Evolutionary conservation across 2,888 invertebrate genomes (phyloP), one percentile per base, ranked within the genome.

Genomic region (Gandaritis pyraliata): DNA sequence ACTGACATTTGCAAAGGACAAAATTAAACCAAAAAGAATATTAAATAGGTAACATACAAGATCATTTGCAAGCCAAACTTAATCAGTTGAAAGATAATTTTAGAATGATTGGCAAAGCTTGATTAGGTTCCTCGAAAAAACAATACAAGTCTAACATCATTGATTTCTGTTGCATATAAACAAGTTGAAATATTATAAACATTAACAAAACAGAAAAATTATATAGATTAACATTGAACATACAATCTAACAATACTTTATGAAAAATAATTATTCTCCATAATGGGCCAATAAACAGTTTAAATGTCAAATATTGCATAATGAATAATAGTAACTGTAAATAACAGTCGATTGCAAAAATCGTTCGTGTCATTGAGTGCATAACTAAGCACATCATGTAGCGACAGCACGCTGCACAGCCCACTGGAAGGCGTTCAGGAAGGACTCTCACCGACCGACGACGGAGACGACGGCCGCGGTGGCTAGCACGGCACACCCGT

Each of bases 181-280:
- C 76, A 73, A 78, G 81, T 76, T 77, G 78, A 77, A 64, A 66
- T 75, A 78, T 78, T 75, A 78, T 75, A 85, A 86, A 85, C 82
- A 86, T 85, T 80, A 88, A 88, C 87, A 84, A 81, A 81, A 88
- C 86, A 85, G 81, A 81, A 82, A 33, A 78, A 82, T 78, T 80
- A 83, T 77, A 82, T 80, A 82, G 80, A 80, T 79, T 80, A 86
- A 87, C 85, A 83, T 83, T 82, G 77, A 87, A 87, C 83, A 83
- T 80, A 79, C 76, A 72, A 81, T 82, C 82, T 85, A 87, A 84
- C 84, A 88, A 87, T 85, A 86, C 82, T 85, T 80, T 73, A 76
- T 76, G 75, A 77, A 78, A 80, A 77, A 79, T 76, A 79, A 72
- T 73, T 78, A 71, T 74, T 73, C 62, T 54, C 30, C 13, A 46